These are phyloP conservation scores for Aspiorhynchus laticeps DNA, from an alignment of 2,113 vertebrate genomes.

Conservation along the genomic window DNA sequence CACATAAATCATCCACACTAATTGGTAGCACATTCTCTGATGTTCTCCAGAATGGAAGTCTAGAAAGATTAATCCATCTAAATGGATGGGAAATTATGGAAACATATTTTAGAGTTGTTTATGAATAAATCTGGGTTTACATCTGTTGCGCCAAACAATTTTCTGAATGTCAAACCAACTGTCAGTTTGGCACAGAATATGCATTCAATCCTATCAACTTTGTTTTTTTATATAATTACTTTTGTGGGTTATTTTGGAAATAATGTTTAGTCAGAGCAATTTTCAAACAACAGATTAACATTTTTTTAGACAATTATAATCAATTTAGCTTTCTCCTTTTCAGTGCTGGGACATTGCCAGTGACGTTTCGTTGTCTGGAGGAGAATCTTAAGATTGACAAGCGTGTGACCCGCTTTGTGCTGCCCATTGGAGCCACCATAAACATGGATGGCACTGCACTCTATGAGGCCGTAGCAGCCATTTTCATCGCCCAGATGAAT, in stretches of 20 bases:
- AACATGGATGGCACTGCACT: slow-evolving; percentile 86
- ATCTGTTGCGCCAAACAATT: slow-evolving; percentile 55
- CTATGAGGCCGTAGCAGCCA: slow-evolving; percentile 85
- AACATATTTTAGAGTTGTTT: slow-evolving; percentile 18
- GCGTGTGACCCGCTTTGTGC: slow-evolving; percentile 81
- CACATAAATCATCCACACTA: neutral
- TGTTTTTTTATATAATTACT: slow-evolving; percentile 64
- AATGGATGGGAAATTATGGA: slow-evolving; percentile 5
- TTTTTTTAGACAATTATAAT: neutral
- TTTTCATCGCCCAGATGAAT: slow-evolving; percentile 88
- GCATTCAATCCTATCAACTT: slow-evolving; percentile 68
- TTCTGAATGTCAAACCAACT: slow-evolving; percentile 63
- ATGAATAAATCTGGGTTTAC: slow-evolving; percentile 59
- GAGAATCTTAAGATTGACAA: slow-evolving; percentile 83
- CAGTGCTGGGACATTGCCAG: slow-evolving; percentile 82
- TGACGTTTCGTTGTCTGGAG: slow-evolving; percentile 85
- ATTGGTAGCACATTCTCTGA: neutral
- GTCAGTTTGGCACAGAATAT: slow-evolving; percentile 67
- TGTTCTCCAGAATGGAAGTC: neutral
- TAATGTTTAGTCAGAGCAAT: slow-evolving; percentile 56
- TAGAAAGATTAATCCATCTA: slow-evolving; percentile 12
- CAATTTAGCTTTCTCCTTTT: neutral
- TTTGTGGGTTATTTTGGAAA: slow-evolving; percentile 59
- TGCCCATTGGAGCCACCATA: slow-evolving; percentile 85
- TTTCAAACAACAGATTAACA: slow-evolving; percentile 11